These are phyloP conservation scores for Erithacus rubecula DNA, from an alignment of 2,797 vertebrate species.

Conservation along the genomic window DNA sequence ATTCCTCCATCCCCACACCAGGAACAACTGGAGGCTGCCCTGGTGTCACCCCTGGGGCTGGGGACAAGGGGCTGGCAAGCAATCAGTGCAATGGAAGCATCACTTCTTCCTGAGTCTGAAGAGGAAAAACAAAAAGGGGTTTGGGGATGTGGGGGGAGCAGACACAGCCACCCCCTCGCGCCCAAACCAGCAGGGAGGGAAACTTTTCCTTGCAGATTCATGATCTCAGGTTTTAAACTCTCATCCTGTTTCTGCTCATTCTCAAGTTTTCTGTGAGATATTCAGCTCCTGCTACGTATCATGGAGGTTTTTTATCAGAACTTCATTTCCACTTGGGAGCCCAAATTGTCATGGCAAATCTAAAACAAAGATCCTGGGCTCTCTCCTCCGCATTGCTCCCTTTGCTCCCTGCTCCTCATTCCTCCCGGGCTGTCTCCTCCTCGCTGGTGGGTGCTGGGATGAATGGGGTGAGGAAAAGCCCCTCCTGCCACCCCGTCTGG, in stretches of 20 bases:
- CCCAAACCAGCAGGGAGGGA: neutral
- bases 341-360: too few relatives aligned
- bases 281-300: too few relatives aligned
- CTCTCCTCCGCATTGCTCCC: too few relatives aligned
- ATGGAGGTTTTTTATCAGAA: too few relatives aligned
- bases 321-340: too few relatives aligned
- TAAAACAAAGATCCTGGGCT: too few relatives aligned
- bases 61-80: neutral
- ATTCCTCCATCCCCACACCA: neutral
- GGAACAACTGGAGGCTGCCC: accelerated
- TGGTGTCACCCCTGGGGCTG: neutral
- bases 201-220: too few relatives aligned
- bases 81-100: neutral
- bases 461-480: neutral
- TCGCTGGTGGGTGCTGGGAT: neutral
- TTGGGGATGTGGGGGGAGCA: neutral
- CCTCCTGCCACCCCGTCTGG: neutral
- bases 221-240: too few relatives aligned
- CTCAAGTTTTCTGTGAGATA: too few relatives aligned
- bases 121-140: accelerated
- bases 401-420: neutral
- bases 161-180: neutral
- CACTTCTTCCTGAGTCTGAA: neutral
- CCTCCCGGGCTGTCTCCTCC: neutral
- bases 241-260: too few relatives aligned